phyloP scores from a whole-genome alignment of 1,140 invertebrate species.

The Rhagoletis zephyria region DNA sequence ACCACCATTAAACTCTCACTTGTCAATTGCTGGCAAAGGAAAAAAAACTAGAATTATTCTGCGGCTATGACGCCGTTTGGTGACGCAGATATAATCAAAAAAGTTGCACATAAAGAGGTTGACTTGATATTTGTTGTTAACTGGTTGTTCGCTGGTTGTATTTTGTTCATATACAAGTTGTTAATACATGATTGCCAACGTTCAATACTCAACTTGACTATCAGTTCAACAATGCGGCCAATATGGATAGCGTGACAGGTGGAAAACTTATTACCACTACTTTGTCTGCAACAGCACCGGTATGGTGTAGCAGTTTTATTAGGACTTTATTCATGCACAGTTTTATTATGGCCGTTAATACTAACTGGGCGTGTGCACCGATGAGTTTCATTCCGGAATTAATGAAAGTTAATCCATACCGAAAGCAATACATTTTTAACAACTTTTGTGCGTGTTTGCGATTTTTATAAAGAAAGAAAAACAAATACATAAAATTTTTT shows the following conservation, averaged over 20 bases:
- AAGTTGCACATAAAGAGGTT: background rate
- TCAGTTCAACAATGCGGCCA: background rate
- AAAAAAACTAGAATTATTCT: background rate
- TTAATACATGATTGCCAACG: background rate
- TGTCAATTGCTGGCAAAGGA: slow-evolving; percentile 14
- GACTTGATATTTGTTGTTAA: background rate
- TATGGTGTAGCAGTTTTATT: slow-evolving; percentile 4
- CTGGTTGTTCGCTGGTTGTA: background rate
- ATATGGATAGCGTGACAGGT: slow-evolving; percentile 19
- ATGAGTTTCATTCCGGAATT: too few relatives aligned
- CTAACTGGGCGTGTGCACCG: too few relatives aligned
- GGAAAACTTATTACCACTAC: background rate
- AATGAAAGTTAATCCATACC: too few relatives aligned
- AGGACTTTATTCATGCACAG: background rate
- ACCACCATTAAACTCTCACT: background rate
- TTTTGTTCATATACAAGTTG: background rate
- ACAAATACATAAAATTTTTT: too few relatives aligned
- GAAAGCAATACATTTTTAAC: too few relatives aligned
- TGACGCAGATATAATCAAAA: slow-evolving; percentile 26
- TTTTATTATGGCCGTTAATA: background rate
- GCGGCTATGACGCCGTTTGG: slow-evolving; percentile 20
- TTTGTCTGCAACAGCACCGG: background rate
- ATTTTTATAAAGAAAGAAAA: too few relatives aligned
- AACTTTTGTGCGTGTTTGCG: too few relatives aligned
- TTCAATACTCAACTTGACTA: slow-evolving; percentile 25